A percentile compares a stretch with the other conserved stretches of the same genome.
Evolutionary conservation across 2,888 invertebrate species (phyloP).

Genomic region (Drosophila anomalata): DNA sequence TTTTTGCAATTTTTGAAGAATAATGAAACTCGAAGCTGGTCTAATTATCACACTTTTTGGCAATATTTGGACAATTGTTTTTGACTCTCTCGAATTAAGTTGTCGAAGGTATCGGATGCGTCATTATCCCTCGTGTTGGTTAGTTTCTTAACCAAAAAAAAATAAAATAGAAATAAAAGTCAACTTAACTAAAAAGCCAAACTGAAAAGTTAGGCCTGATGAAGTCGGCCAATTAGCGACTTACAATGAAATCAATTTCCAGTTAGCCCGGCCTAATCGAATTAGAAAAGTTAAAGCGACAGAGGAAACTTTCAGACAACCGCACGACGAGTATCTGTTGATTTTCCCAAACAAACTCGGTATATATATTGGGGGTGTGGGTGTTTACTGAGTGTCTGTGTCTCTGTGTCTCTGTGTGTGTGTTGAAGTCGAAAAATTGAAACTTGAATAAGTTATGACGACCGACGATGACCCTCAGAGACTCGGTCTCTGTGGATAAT

Average conservation of each 20-base stretch:
- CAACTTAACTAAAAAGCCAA: conserved; percentile 20
- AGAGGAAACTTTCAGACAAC: conserved; percentile 57
- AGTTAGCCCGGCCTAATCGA: conserved; percentile 71
- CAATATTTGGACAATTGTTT: conserved; percentile 66
- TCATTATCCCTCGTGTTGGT: conserved; percentile 1
- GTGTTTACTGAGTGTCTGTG: background rate
- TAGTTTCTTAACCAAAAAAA: background rate
- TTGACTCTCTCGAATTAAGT: background rate
- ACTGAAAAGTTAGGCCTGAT: conserved; percentile 41
- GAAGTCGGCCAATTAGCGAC: conserved; percentile 65
- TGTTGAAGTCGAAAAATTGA: background rate
- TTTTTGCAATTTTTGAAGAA: background rate
- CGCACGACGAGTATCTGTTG: conserved; percentile 31
- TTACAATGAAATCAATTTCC: conserved; percentile 72
- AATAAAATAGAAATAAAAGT: background rate
- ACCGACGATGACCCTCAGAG: background rate
- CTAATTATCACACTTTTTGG: conserved; percentile 7
- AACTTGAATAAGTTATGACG: conserved; percentile 21
- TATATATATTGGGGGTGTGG: background rate
- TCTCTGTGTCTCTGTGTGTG: background rate
- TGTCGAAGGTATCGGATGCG: conserved; percentile 1
- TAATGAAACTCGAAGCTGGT: background rate
- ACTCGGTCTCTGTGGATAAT: conserved; percentile 22
- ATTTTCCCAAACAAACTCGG: conserved; percentile 13
- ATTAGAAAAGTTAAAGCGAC: conserved; percentile 71